A percentile compares a stretch with the other conserved stretches of the same genome.
These are phyloP conservation scores for Trissolcus brochymenae DNA, from an alignment of 2,888 invertebrate genomes.

Conservation along the genomic window DNA sequence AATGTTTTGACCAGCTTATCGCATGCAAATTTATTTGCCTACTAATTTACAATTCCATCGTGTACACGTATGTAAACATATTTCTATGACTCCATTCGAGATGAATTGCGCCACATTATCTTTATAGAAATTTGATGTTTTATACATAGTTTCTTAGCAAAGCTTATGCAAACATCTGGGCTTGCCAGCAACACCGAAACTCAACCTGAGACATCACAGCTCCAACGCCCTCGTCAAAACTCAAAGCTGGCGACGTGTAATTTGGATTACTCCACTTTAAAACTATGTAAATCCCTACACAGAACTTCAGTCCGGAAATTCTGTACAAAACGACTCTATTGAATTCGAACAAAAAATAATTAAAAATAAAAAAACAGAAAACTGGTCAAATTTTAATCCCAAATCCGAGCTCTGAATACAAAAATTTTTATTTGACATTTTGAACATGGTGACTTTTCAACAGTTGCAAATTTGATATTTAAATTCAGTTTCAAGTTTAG, in stretches of 20 bases:
- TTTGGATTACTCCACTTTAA: conserved; percentile 38
- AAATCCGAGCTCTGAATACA: no score
- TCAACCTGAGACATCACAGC: conserved; percentile 42
- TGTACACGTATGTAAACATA: conserved; percentile 3
- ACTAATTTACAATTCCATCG: no score
- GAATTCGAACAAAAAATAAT: not conserved
- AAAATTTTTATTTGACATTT: no score
- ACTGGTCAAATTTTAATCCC: no score
- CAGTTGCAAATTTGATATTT: not conserved
- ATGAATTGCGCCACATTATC: conserved; percentile 34
- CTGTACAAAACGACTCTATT: conserved; percentile 19
- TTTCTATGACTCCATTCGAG: conserved; percentile 33
- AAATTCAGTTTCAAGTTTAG: no score
- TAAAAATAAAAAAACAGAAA: not conserved
- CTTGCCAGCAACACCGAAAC: conserved; percentile 24
- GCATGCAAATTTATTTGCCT: no score
- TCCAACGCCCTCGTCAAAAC: conserved; percentile 33
- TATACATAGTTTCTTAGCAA: conserved; percentile 37
- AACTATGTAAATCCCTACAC: conserved; percentile 28
- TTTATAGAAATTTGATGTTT: conserved; percentile 38
- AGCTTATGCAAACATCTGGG: conserved; percentile 41
- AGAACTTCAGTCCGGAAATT: conserved; percentile 15
- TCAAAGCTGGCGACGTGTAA: conserved; percentile 19
- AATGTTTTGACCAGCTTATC: no score
- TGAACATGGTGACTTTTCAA: no score